Conservation (phyloP, 2,113 vertebrate species). For the Athene noctua region DNA sequence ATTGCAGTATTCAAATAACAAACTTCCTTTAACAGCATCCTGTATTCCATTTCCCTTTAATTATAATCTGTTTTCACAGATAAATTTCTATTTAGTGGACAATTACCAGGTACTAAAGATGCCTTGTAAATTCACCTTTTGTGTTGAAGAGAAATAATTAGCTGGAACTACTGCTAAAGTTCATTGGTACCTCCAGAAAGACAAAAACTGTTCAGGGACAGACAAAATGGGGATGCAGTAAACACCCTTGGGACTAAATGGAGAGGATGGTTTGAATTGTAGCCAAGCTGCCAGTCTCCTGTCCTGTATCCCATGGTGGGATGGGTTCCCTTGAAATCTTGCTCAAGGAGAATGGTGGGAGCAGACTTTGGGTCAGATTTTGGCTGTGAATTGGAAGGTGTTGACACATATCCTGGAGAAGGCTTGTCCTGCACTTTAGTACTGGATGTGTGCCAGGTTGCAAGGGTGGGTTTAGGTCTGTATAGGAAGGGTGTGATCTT, state of each 20-base stretch:
- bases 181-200: background rate
- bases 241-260: accelerated
- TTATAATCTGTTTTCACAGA: background rate
- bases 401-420: background rate
- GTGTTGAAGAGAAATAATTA: background rate
- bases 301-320: background rate
- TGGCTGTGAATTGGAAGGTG: background rate
- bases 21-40: background rate
- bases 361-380: background rate
- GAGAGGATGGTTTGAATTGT: background rate
- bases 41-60: background rate
- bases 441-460: background rate
- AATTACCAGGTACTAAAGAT: background rate
- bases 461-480: background rate
- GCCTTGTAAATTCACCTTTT: background rate
- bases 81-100: background rate
- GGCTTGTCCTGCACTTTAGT: background rate
- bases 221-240: background rate
- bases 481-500: background rate
- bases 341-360: background rate
- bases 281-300: background rate
- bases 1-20: background rate
- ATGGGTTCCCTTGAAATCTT: background rate
- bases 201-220: background rate
- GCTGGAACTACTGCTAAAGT: background rate